These are phyloP conservation scores for Hyperoplus immaculatus DNA, from an alignment of 2,797 vertebrate species.

Conservation along the genomic window DNA sequence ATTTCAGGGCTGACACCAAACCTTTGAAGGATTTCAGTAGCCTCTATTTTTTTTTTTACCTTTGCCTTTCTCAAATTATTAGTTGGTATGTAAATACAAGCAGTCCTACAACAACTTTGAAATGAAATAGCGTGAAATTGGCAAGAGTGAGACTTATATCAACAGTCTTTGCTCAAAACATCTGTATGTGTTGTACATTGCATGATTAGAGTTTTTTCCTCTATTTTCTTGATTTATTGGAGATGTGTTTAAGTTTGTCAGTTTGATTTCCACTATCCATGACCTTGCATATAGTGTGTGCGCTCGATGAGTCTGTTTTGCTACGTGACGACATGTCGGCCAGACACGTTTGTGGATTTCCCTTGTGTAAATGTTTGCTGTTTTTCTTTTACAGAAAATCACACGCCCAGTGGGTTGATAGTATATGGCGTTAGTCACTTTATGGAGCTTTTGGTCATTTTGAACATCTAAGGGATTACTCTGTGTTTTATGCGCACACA, in stretches of 20 bases:
- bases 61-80: background rate
- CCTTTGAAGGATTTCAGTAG: background rate
- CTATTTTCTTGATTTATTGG: conserved; percentile 12
- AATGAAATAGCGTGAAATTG: background rate
- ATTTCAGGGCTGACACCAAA: background rate
- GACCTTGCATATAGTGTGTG: conserved; percentile 24
- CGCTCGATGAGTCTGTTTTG: conserved; percentile 23
- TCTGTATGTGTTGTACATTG: conserved; percentile 27
- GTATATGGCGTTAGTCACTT: conserved; percentile 8
- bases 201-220: conserved; percentile 3
- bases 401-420: background rate
- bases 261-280: conserved; percentile 53
- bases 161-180: conserved; percentile 15
- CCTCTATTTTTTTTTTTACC: too few relatives aligned
- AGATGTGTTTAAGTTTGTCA: conserved; percentile 1
- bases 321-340: conserved; percentile 35
- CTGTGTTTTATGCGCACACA: background rate
- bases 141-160: background rate
- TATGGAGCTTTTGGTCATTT: conserved; percentile 31
- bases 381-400: conserved; percentile 28
- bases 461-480: conserved; percentile 17
- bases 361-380: conserved; percentile 53
- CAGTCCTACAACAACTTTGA: background rate
- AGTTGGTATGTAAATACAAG: background rate
- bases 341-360: conserved; percentile 47